Percentiles rank a stretch among this genome's conserved stretches.
Conservation (phyloP, 2,113 vertebrate species). For the Ptyas mucosa region DNA sequence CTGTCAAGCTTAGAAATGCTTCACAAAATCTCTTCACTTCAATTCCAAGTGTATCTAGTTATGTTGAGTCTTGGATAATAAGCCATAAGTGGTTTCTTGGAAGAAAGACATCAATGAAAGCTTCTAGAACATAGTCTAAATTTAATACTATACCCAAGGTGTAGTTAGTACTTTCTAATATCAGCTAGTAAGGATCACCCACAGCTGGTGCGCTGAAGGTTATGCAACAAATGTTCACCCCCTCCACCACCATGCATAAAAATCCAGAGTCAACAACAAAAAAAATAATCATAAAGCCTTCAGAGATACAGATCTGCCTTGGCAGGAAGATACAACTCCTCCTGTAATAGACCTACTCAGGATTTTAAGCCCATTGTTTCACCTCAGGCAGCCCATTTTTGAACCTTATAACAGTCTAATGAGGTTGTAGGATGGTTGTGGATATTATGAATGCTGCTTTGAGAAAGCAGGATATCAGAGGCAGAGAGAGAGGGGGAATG, state of each 20-base stretch:
- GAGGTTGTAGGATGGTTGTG: not conserved
- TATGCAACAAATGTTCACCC: not conserved
- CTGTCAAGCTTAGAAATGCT: not conserved
- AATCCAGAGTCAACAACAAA: not conserved
- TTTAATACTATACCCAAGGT: not conserved
- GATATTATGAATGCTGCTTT: not conserved
- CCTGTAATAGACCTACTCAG: not conserved
- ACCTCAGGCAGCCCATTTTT: not conserved
- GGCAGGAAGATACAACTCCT: not conserved
- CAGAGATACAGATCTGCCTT: not conserved
- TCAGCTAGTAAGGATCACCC: not conserved
- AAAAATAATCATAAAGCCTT: not conserved
- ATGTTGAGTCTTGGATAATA: not conserved
- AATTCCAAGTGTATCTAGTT: not conserved
- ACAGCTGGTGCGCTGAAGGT: not conserved
- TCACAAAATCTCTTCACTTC: not conserved
- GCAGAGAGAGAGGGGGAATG: not conserved
- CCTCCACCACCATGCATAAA: not conserved
- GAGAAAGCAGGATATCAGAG: not conserved
- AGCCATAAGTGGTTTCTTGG: not conserved
- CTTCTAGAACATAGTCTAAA: not conserved
- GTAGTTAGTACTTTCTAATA: not conserved
- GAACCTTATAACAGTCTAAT: not conserved
- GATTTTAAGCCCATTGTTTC: not conserved
- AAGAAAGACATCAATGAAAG: not conserved